phyloP scores from a whole-genome alignment of 1,140 invertebrate genomes.

The Musca vetustissima region DNA sequence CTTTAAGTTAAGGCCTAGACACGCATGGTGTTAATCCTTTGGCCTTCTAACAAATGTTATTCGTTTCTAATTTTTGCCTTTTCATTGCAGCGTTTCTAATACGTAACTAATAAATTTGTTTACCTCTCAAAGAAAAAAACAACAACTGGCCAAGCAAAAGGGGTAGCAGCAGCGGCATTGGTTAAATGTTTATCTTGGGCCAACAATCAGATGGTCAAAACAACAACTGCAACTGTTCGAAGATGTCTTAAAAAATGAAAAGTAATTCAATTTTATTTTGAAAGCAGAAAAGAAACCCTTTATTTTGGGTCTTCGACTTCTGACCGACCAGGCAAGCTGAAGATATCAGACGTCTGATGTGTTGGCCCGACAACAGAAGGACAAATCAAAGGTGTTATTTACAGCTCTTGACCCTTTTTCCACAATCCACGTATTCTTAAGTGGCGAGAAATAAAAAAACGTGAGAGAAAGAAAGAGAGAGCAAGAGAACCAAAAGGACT shows the following conservation, averaged over 20 bases:
- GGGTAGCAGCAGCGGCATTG: too few relatives aligned
- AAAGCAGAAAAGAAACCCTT: too few relatives aligned
- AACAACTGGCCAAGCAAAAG: too few relatives aligned
- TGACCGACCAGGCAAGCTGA: not conserved
- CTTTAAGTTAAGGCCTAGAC: too few relatives aligned
- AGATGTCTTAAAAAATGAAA: not conserved
- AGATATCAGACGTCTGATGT: not conserved
- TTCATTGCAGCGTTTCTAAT: not conserved
- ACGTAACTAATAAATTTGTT: not conserved
- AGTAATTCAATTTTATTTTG: constrained; percentile 13
- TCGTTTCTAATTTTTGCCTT: not conserved
- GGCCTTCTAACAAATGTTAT: not conserved
- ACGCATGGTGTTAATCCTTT: constrained; percentile 1
- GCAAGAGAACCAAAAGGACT: not conserved
- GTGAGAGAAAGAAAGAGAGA: not conserved
- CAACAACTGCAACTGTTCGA: not conserved
- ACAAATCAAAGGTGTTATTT: constrained; percentile 24
- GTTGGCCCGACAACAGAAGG: not conserved
- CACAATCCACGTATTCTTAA: not conserved
- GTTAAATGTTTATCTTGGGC: constrained; percentile 9
- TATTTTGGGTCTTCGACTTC: not conserved
- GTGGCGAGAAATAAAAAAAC: too few relatives aligned
- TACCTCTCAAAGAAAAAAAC: too few relatives aligned
- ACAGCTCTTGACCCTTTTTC: constrained; percentile 17
- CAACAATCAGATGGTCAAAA: constrained; percentile 22